Conservation (phyloP, 1,140 invertebrate species). For the Pseudobourletiella spinata region DNA sequence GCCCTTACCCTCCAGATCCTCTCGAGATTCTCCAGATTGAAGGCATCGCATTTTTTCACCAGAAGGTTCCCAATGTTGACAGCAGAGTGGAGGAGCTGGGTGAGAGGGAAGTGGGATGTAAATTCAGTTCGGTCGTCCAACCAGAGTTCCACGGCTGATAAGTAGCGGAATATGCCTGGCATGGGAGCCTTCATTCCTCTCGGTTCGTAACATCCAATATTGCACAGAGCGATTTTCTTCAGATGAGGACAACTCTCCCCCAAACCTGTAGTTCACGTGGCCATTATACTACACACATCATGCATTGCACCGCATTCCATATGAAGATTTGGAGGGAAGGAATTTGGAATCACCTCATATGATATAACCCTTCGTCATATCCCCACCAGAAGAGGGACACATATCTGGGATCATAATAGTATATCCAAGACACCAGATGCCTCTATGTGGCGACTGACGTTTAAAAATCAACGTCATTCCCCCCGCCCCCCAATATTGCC, state of each 20-base stretch:
- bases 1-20: slow-evolving; percentile 39
- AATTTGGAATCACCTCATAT: too few relatives aligned
- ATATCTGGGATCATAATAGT: too few relatives aligned
- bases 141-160: slow-evolving; percentile 40
- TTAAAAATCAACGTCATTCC: too few relatives aligned
- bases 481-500: too few relatives aligned
- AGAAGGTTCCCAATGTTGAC: slow-evolving; percentile 38
- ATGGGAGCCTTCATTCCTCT: slow-evolving; percentile 23
- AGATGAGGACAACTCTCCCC: slow-evolving; percentile 37
- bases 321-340: too few relatives aligned
- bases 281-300: not conserved
- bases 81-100: slow-evolving; percentile 37
- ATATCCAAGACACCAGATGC: too few relatives aligned
- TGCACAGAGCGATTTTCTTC: slow-evolving; percentile 39
- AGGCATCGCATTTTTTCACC: slow-evolving; percentile 37
- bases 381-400: too few relatives aligned
- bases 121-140: slow-evolving; percentile 36
- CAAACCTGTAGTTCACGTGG: slow-evolving; percentile 36
- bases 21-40: slow-evolving; percentile 35
- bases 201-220: slow-evolving; percentile 33
- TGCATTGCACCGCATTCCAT: too few relatives aligned
- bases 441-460: too few relatives aligned
- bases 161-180: slow-evolving; percentile 32
- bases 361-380: too few relatives aligned
- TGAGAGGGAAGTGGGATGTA: slow-evolving; percentile 31